Base-by-base conservation (phyloP, 1,140 invertebrate genomes). In the Pseudomyrmex pallidus region DNA sequence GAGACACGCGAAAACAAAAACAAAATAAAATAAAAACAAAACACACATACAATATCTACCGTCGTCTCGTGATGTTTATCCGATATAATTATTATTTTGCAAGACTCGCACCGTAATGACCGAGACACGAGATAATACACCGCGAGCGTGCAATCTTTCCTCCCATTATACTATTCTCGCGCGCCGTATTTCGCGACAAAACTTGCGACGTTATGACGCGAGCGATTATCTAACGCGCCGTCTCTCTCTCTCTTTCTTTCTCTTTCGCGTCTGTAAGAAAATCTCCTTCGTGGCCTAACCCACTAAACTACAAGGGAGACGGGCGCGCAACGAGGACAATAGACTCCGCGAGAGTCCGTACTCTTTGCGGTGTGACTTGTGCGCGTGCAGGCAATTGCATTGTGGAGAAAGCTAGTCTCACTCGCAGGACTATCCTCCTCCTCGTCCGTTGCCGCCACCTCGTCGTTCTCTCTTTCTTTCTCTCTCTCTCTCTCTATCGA, bases 231-330 rank as follows among this genome's bases (percentile, higher is more conserved):
- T 85, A 88, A 88, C 46, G 17, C 74, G 25, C 68, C 48, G 35
- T 52, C 50, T 52, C 13, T 52, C 50, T 52, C 13, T 17, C 54
- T 72, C 57, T 64, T 56, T 50, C 48, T 50, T 1, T 52, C 12
- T 52, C 7, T 15, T 48, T 15, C 61, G 48, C 7, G 35, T 35
- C 0, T 35, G 5, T 35, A 59, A 78, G 87, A 78, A 88, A 88
- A 89, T 85, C 83, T 77, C 46, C 68, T 67, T 12, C 76, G n/a
- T n/a, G 86, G 73, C 63, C 63, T 90, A 88, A 90, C 89, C 89
- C 80, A 90, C 84, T 90, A 88, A 90, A 90, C 89, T 88, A 80
- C 62, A 90, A 84, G 73, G 35, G 73, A 61, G 44, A 67, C 48
- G 52, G 17, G 59, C 54, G 67, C 56, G 50, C 68, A 85, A 85